Conservation (phyloP, 2,113 vertebrate genomes). For the Eira barbara region DNA sequence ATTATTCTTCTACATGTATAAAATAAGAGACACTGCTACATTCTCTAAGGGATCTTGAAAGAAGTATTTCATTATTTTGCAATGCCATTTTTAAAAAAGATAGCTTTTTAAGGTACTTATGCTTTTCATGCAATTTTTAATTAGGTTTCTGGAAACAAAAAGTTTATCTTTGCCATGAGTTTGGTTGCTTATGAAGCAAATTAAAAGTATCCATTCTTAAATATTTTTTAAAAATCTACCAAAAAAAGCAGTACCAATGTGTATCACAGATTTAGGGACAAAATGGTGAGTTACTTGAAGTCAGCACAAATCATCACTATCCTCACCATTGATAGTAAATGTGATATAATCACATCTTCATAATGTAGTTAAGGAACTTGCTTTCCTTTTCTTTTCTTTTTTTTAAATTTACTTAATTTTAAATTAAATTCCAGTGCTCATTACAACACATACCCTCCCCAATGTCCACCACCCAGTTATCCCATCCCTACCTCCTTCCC, state of each 20-base stretch:
- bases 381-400: background rate
- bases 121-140: background rate
- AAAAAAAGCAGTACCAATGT: background rate
- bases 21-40: background rate
- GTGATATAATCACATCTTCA: background rate
- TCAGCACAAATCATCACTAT: background rate
- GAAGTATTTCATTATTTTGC: background rate
- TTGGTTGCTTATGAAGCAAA: background rate
- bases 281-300: background rate
- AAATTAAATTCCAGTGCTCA: background rate
- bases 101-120: background rate
- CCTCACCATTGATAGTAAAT: background rate
- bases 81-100: background rate
- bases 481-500: no score
- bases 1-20: background rate
- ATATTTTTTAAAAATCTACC: background rate
- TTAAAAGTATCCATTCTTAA: background rate
- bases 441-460: no score
- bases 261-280: background rate
- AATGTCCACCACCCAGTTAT: no score
- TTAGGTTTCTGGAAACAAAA: background rate
- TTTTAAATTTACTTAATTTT: background rate
- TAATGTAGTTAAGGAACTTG: background rate
- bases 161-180: background rate
- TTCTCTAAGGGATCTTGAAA: background rate